Evolutionary conservation across 2,888 invertebrate species (phyloP).

Genomic region (Allacma fusca): DNA sequence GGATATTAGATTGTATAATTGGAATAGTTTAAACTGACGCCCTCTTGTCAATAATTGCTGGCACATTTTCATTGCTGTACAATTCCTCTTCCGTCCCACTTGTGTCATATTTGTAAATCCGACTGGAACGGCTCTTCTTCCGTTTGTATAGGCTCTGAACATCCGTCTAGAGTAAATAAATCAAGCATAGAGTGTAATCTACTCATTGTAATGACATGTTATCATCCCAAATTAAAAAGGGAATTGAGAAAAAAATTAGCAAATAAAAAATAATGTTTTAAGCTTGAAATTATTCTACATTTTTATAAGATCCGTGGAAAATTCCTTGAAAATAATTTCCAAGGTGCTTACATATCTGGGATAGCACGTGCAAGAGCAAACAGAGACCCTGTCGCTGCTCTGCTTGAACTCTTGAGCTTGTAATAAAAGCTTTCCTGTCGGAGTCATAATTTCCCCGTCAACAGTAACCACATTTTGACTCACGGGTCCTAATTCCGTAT

Average conservation of each 20-base stretch:
- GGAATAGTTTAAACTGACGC: conserved; percentile 53
- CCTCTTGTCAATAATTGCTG: conserved; percentile 60
- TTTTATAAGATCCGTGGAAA: no score
- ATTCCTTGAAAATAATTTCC: no score
- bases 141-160: conserved; percentile 58
- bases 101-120: conserved; percentile 58
- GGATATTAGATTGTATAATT: no score
- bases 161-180: conserved; percentile 52
- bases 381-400: conserved; percentile 54
- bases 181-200: conserved; percentile 10
- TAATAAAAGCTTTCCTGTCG: conserved; percentile 50
- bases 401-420: conserved; percentile 21
- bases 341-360: conserved; percentile 56
- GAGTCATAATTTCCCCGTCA: conserved; percentile 55
- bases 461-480: conserved; percentile 56
- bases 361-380: conserved; percentile 60
- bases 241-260: not conserved
- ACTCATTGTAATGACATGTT: not conserved
- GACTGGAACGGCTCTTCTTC: conserved; percentile 56
- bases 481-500: conserved; percentile 59
- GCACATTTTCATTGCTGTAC: conserved; percentile 60
- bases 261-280: conserved; percentile 6
- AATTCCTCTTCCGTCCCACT: conserved; percentile 61
- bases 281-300: not conserved
- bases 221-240: not conserved